phyloP scores from a whole-genome alignment of 2,888 invertebrate genomes.

The Epirrhoe tristata region DNA sequence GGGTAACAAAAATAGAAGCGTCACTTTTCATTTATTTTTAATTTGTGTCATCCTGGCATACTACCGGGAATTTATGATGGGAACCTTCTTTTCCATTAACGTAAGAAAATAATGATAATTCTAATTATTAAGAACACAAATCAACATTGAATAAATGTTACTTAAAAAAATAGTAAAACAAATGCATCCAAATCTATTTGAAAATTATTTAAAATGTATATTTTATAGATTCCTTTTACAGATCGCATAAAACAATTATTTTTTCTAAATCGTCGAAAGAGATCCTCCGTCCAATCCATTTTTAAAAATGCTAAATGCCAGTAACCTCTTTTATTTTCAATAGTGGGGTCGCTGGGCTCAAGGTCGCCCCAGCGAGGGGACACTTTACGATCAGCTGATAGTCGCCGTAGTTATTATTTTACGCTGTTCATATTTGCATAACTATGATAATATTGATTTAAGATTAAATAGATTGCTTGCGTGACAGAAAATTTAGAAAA shows the following conservation, averaged over 20 bases:
- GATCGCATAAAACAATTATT: not conserved
- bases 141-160: not conserved
- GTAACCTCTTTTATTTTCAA: slow-evolving; percentile 84
- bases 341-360: slow-evolving; percentile 81
- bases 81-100: slow-evolving; percentile 24
- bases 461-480: slow-evolving; percentile 9
- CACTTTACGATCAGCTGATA: slow-evolving; percentile 81
- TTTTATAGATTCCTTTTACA: not conserved
- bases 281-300: slow-evolving; percentile 60
- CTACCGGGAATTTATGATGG: slow-evolving; percentile 29
- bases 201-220: not conserved
- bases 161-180: too few relatives aligned
- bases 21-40: slow-evolving; percentile 35
- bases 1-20: slow-evolving; percentile 44
- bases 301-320: slow-evolving; percentile 82
- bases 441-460: slow-evolving; percentile 13
- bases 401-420: slow-evolving; percentile 46
- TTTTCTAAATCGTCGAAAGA: slow-evolving; percentile 3
- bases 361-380: slow-evolving; percentile 79
- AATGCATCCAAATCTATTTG: too few relatives aligned
- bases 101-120: not conserved
- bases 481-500: not conserved
- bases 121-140: not conserved
- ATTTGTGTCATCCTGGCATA: slow-evolving; percentile 31
- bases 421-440: slow-evolving; percentile 35